These are phyloP conservation scores for Teleogryllus oceanicus DNA, from an alignment of 2,888 invertebrate species.

Conservation along the genomic window DNA sequence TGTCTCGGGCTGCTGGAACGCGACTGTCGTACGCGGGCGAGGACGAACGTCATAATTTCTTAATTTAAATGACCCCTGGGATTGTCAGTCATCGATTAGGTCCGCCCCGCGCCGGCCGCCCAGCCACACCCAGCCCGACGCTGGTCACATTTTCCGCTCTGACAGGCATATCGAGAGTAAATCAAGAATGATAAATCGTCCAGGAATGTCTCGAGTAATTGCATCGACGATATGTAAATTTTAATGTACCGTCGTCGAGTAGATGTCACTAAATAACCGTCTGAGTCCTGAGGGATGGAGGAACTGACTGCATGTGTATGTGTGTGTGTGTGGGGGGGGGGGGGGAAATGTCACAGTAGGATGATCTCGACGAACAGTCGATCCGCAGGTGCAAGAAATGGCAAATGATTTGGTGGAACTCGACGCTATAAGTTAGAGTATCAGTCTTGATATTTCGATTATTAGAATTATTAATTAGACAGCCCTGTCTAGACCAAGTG, in stretches of 20 bases:
- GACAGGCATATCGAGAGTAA: conserved; percentile 18
- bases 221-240: conserved; percentile 18
- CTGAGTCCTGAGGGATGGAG: neutral
- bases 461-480: no score
- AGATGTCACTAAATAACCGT: conserved; percentile 11
- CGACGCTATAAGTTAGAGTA: no score
- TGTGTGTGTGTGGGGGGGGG: no score
- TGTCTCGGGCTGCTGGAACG: neutral
- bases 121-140: neutral
- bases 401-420: no score
- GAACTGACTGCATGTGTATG: no score
- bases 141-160: conserved; percentile 1
- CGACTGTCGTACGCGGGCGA: neutral
- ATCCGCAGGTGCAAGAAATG: no score
- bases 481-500: no score
- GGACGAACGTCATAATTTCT: conserved; percentile 18
- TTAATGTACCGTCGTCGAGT: neutral
- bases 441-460: no score
- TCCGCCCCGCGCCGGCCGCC: neutral
- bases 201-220: conserved; percentile 1
- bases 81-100: conserved; percentile 18
- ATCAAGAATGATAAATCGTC: conserved; percentile 4
- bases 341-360: no score
- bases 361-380: no score
- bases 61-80: neutral